phyloP scores from a whole-genome alignment of 2,888 invertebrate species.

The Rosalia funebris region DNA sequence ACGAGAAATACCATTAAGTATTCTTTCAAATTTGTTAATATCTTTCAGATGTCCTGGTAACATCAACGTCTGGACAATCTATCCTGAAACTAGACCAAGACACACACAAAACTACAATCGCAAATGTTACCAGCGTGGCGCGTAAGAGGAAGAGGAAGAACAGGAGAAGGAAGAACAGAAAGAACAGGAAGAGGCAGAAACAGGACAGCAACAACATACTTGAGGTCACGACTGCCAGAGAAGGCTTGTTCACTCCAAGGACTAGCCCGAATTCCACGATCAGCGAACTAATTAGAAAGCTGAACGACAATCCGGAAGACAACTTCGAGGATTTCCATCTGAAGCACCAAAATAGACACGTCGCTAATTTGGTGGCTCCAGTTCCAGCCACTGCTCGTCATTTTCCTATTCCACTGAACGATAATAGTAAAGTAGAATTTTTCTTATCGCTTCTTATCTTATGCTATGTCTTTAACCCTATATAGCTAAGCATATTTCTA shows the following conservation, averaged over 20 bases:
- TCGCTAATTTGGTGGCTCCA: slow-evolving; percentile 23
- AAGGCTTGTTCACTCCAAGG: too few relatives aligned
- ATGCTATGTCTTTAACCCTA: too few relatives aligned
- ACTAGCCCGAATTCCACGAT: slow-evolving; percentile 29
- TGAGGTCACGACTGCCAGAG: slow-evolving; percentile 36
- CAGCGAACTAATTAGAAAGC: slow-evolving; percentile 34
- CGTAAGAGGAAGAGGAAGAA: slow-evolving; percentile 9
- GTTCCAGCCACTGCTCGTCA: background rate
- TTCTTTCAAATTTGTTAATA: too few relatives aligned
- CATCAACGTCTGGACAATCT: background rate
- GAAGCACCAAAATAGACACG: slow-evolving; percentile 7
- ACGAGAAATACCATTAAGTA: too few relatives aligned
- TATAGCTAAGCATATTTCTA: too few relatives aligned
- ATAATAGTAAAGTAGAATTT: slow-evolving; percentile 12
- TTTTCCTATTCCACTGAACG: background rate
- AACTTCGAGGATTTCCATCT: slow-evolving; percentile 35
- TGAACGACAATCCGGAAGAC: slow-evolving; percentile 39
- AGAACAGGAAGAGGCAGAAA: slow-evolving; percentile 31
- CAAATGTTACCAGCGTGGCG: background rate
- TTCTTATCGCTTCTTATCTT: too few relatives aligned
- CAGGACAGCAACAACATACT: slow-evolving; percentile 29
- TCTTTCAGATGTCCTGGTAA: background rate
- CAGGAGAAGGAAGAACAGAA: slow-evolving; percentile 31
- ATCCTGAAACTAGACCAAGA: too few relatives aligned
- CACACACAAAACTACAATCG: too few relatives aligned